A percentile compares a stretch with the other conserved stretches of the same genome.
phyloP scores from a whole-genome alignment of 2,113 vertebrate species.

The Sapajus apella region DNA sequence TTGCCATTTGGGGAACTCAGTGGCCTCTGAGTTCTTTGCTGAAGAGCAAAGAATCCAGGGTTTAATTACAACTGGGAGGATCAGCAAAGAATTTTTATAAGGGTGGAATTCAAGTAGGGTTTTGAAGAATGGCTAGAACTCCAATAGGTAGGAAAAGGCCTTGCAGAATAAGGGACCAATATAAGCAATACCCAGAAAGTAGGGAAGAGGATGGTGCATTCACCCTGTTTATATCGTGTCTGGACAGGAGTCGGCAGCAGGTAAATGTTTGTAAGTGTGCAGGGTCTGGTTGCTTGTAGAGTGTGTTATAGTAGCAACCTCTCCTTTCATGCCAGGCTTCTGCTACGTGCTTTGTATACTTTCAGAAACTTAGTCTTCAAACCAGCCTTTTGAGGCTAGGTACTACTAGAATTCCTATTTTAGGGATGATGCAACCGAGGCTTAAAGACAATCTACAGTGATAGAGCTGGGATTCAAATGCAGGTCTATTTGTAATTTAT shows the following conservation, averaged over 20 bases:
- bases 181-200: not conserved
- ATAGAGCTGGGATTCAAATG: not conserved
- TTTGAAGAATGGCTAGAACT: not conserved
- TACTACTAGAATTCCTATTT: not conserved
- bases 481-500: not conserved
- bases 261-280: not conserved
- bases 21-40: not conserved
- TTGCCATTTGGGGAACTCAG: no score
- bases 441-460: not conserved
- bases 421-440: conserved; percentile 6
- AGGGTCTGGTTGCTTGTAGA: not conserved
- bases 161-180: not conserved
- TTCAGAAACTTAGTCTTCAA: not conserved
- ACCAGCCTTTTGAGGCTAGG: not conserved
- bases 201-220: not conserved
- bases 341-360: not conserved
- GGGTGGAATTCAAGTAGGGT: not conserved
- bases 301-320: not conserved
- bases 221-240: not conserved
- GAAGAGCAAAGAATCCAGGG: not conserved
- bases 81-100: not conserved
- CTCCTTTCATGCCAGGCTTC: not conserved
- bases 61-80: not conserved
- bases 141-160: not conserved
- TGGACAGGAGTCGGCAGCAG: not conserved